A percentile compares a stretch with the other conserved stretches of the same genome.
Evolutionary conservation across 92 coral and sea anemone species (phyloP).

Genomic region (Phymanthus crucifer): DNA sequence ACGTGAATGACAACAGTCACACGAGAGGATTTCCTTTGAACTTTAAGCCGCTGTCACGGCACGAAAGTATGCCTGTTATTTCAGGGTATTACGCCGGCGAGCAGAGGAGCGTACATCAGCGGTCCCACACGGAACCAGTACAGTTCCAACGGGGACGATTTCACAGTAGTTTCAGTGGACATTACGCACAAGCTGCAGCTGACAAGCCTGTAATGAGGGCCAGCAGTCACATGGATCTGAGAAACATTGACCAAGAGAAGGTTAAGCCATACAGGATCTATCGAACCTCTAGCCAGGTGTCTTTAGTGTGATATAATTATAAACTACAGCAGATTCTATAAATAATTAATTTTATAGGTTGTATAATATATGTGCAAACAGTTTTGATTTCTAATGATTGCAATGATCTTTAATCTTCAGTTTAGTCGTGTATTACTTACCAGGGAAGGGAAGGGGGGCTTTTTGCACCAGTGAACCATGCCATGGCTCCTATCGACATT

Average conservation of each 20-base stretch:
- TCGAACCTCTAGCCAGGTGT: slow-evolving; percentile 59
- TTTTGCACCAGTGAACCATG: too few species aligned
- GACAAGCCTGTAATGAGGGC: slow-evolving; percentile 16
- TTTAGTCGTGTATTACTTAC: too few species aligned
- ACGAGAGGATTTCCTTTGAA: slow-evolving; percentile 31
- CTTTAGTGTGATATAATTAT: slow-evolving; percentile 41
- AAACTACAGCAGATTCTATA: neutral
- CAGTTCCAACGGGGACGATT: neutral
- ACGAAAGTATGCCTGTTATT: slow-evolving; percentile 67
- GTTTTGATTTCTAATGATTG: too few species aligned
- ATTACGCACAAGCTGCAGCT: neutral
- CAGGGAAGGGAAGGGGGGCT: too few species aligned
- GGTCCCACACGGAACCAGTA: slow-evolving; percentile 8
- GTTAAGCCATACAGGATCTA: slow-evolving; percentile 41
- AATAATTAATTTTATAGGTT: neutral
- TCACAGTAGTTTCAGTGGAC: slow-evolving; percentile 22
- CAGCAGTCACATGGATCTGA: slow-evolving; percentile 48
- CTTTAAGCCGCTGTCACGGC: slow-evolving; percentile 43
- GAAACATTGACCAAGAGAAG: slow-evolving; percentile 32
- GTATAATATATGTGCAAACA: neutral
- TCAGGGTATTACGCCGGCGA: slow-evolving; percentile 9
- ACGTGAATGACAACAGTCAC: neutral
- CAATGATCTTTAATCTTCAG: too few species aligned
- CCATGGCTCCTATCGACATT: too few species aligned
- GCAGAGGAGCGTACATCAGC: neutral